Conservation (phyloP, 2,888 invertebrate genomes). For the Epirrhoe tristata region DNA sequence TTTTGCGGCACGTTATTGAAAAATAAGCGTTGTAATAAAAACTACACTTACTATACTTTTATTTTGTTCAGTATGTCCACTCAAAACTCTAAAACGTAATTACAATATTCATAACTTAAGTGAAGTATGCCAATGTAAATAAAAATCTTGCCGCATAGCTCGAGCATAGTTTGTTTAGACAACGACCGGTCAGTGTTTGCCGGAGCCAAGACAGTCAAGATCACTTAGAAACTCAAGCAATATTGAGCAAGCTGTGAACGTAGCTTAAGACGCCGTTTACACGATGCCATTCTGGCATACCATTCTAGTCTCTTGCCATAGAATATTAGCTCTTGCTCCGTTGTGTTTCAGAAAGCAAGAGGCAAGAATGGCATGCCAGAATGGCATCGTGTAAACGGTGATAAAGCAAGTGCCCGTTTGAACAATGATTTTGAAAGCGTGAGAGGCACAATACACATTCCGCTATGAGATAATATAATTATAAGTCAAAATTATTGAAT, state of each 20-base stretch:
- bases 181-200: conserved; percentile 82
- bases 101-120: conserved; percentile 75
- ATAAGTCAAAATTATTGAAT: neutral
- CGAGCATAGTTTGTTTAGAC: conserved; percentile 71
- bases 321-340: too few relatives aligned
- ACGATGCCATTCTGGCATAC: too few relatives aligned
- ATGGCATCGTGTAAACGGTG: too few relatives aligned
- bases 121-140: conserved; percentile 70
- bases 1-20: neutral
- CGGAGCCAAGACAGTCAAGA: conserved; percentile 68
- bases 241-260: conserved; percentile 61
- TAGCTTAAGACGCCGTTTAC: too few relatives aligned
- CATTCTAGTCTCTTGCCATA: too few relatives aligned
- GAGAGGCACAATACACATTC: neutral
- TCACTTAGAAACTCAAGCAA: conserved; percentile 75
- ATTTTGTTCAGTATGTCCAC: neutral
- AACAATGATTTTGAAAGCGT: conserved; percentile 18
- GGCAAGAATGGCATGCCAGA: too few relatives aligned
- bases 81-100: conserved; percentile 45
- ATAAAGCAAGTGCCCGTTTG: conserved; percentile 42
- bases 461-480: neutral
- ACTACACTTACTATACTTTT: neutral
- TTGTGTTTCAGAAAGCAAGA: too few relatives aligned
- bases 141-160: conserved; percentile 65
- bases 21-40: neutral